phyloP scores from a whole-genome alignment of 2,113 vertebrate species.

The Chionis minor region DNA sequence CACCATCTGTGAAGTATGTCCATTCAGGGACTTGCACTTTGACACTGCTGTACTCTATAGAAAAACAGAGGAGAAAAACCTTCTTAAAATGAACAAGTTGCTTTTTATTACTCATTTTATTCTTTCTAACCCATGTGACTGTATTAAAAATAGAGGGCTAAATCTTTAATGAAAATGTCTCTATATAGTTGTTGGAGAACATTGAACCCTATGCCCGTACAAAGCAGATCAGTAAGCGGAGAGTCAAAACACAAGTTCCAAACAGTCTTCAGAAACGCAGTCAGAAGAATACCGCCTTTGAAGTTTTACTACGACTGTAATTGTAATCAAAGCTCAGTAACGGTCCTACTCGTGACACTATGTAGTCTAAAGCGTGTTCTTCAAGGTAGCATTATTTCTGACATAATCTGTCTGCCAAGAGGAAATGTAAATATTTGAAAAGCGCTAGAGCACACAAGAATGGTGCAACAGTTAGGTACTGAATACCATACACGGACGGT shows the following conservation, averaged over 20 bases:
- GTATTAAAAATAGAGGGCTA: not conserved
- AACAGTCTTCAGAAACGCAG: not conserved
- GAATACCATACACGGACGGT: not conserved
- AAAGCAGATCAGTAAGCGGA: not conserved
- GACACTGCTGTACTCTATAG: not conserved
- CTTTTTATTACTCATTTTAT: not conserved
- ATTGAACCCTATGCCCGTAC: not conserved
- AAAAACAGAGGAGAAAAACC: not conserved
- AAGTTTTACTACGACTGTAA: not conserved
- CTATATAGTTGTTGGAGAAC: not conserved
- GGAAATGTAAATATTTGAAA: conserved; percentile 32
- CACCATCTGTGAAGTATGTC: not conserved
- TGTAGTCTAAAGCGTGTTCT: not conserved
- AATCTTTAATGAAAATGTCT: not conserved
- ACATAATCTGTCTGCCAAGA: not conserved
- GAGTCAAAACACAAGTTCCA: not conserved
- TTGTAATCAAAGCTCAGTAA: not conserved
- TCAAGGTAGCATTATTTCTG: not conserved
- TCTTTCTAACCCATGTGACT: not conserved
- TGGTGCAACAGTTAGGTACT: not conserved
- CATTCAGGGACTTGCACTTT: not conserved
- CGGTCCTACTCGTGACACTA: not conserved
- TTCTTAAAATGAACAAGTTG: not conserved
- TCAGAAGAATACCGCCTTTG: conserved; percentile 1
- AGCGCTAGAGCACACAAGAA: not conserved